Evolutionary conservation across 1,140 invertebrate genomes (phyloP).

Genomic region (Bombus haemorrhoidalis): DNA sequence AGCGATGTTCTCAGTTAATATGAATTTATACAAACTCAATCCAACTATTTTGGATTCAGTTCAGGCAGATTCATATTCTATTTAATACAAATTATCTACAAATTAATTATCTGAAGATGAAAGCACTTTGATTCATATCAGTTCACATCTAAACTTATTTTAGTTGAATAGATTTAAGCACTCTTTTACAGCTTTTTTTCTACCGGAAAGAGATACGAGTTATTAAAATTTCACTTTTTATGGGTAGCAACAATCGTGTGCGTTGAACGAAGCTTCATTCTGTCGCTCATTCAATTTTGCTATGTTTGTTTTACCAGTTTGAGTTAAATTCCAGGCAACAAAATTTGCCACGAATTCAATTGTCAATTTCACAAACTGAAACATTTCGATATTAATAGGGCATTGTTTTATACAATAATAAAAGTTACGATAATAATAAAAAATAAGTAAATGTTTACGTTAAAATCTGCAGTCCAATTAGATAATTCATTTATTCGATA

Average conservation of each 20-base stretch:
- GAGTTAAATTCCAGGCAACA: background rate
- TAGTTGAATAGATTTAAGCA: background rate
- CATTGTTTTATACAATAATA: background rate
- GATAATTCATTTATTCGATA: slow-evolving; percentile 90
- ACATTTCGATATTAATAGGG: background rate
- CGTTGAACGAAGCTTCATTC: no score
- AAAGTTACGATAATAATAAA: no score
- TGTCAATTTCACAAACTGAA: background rate
- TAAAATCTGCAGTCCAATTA: slow-evolving; percentile 91
- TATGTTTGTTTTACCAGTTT: background rate
- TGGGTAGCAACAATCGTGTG: no score
- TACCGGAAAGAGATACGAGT: background rate
- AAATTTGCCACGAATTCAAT: background rate
- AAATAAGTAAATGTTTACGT: slow-evolving; percentile 67
- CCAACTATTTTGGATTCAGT: no score
- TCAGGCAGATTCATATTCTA: no score
- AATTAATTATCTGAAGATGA: no score
- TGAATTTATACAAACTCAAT: background rate
- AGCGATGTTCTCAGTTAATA: background rate
- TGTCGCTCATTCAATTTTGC: background rate
- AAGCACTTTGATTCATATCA: no score
- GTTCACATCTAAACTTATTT: background rate
- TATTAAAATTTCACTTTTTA: background rate
- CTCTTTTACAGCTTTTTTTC: background rate
- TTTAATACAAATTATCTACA: no score